Evolutionary conservation across 2,888 invertebrate genomes (phyloP).

Genomic region (Ormia ochracea): DNA sequence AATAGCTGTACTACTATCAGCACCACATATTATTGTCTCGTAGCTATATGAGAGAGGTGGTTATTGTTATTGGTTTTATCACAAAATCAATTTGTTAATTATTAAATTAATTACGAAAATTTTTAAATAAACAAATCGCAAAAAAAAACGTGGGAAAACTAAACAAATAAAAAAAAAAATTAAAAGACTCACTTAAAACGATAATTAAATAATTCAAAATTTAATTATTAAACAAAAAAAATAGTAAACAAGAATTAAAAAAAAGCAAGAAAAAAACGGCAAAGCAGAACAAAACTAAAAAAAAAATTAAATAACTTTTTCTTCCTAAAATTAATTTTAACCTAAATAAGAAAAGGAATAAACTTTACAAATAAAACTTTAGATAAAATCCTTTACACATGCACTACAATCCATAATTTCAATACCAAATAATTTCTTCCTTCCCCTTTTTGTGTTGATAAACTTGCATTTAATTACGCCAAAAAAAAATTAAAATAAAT

Average conservation of each 20-base stretch:
- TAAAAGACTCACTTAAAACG: slow-evolving; percentile 71
- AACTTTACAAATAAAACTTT: neutral
- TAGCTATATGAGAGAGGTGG: slow-evolving; percentile 78
- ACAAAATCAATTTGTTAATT: slow-evolving; percentile 79
- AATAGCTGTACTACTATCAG: slow-evolving; percentile 96
- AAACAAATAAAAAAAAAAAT: slow-evolving; percentile 70
- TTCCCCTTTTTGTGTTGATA: neutral
- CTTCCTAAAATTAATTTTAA: slow-evolving; percentile 33
- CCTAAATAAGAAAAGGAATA: slow-evolving; percentile 17
- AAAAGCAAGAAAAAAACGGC: slow-evolving; percentile 63
- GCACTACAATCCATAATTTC: neutral
- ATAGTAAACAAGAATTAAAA: slow-evolving; percentile 64
- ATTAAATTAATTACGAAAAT: slow-evolving; percentile 78
- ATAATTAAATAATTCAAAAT: slow-evolving; percentile 63
- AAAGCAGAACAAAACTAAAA: slow-evolving; percentile 56
- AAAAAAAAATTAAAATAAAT: too few relatives aligned
- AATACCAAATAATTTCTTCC: too few relatives aligned
- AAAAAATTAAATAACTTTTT: slow-evolving; percentile 55
- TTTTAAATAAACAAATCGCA: slow-evolving; percentile 74
- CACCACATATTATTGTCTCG: slow-evolving; percentile 86
- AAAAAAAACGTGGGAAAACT: slow-evolving; percentile 65
- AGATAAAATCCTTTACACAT: slow-evolving; percentile 63
- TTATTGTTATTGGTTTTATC: slow-evolving; percentile 79
- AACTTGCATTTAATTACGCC: neutral
- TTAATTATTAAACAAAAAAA: slow-evolving; percentile 76